Evolutionary conservation across 2,888 invertebrate genomes (phyloP), one percentile per base, ranked within the genome.

Genomic region (Caenorhabditis zanzibari): DNA sequence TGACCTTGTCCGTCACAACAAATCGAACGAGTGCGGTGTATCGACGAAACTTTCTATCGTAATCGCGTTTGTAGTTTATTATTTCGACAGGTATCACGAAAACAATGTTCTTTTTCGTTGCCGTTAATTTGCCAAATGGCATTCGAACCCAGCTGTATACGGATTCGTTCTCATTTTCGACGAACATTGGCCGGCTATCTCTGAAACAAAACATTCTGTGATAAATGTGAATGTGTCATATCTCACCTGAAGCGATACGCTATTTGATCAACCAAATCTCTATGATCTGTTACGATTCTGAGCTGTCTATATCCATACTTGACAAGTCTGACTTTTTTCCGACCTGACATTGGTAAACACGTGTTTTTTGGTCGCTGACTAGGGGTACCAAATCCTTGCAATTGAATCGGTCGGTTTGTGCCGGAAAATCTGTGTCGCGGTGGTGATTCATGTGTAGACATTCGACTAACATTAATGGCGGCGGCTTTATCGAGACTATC

Each of bases 1-100:
- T 59, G 6, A 47, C 38, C 10, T 22, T 14, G 3, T 47, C 44
- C 2, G 14, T n/a, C 5, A 35, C 32, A 52, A 47, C 16, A 41
- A 76, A 59, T 9, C 76, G 76, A 14, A 76, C 28, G 7, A 76
- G 61, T 14, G 47, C 14, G 0, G 35, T 35, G 41, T 44, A 76
- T 14, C 59, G 59, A 35, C 22, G 49, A 4, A 52, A 19, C n/a
- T 49, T 28, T 1, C 19, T 19, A 2, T 38, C 24, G n/a, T 41
- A 6, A 7, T 14, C 38, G 3, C 38, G n/a, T 7, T 26, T 52
- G 4, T 3, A 61, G 10, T 52, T 59, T n/a, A n/a, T 14, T 41
- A 19, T 19, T 22, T 76, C 76, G 32, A 76, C 32, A 6, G 59
- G 59, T 41, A 32, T 52, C 3, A 52, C 41, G 5, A 16, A 24